These are phyloP conservation scores for Trachelus tabidus DNA, from an alignment of 2,888 invertebrate genomes.

Conservation along the genomic window DNA sequence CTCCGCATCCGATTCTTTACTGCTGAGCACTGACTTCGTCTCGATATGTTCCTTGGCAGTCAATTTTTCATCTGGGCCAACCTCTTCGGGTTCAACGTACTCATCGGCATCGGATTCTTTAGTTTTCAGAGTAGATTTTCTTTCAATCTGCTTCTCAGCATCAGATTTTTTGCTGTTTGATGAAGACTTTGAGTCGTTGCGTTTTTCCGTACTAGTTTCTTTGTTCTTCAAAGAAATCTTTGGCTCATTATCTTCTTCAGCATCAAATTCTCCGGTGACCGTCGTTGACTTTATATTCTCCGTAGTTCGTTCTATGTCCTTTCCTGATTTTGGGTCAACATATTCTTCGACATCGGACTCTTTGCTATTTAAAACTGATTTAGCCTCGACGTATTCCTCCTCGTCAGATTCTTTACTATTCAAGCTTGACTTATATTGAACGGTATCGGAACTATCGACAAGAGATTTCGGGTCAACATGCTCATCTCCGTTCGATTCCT, in stretches of 20 bases:
- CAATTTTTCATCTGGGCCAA: not conserved
- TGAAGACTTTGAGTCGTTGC: not conserved
- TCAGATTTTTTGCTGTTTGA: not conserved
- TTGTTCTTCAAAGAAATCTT: not conserved
- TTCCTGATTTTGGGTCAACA: constrained; percentile 6
- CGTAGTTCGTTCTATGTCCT: no score
- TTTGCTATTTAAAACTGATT: not conserved
- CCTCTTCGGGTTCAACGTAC: not conserved
- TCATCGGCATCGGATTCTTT: not conserved
- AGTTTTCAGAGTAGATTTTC: not conserved
- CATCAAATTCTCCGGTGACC: not conserved
- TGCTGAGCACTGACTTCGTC: not conserved
- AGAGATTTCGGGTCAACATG: not conserved
- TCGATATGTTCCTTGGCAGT: not conserved
- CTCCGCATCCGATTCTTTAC: constrained; percentile 7
- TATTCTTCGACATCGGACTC: constrained; percentile 27
- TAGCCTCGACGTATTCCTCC: not conserved
- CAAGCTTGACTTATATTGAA: not conserved
- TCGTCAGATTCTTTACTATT: not conserved
- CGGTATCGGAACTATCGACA: not conserved
- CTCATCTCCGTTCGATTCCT: not conserved
- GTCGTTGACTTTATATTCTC: not conserved
- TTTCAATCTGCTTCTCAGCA: not conserved
- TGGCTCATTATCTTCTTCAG: not conserved
- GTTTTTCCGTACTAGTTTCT: not conserved